Percentiles rank a stretch among this genome's conserved stretches.
These are phyloP conservation scores for Linnaemya vulpina DNA, from an alignment of 2,888 invertebrate genomes.

Conservation along the genomic window DNA sequence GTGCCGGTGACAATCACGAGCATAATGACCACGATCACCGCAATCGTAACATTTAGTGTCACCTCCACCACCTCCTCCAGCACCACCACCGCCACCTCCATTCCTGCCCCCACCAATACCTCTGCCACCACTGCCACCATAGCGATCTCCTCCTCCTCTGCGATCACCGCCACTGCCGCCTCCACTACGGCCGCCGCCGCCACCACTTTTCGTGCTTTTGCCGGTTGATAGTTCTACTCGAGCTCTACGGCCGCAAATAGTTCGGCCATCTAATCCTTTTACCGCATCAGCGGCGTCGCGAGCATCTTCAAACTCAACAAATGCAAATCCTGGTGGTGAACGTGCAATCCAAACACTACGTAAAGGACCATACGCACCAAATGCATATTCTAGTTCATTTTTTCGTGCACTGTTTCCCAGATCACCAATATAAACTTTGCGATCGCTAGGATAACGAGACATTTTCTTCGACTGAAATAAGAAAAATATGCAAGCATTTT, in stretches of 20 bases:
- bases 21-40: constrained; percentile 96
- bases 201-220: constrained; percentile 85
- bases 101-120: constrained; percentile 67
- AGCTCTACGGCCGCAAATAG: constrained; percentile 94
- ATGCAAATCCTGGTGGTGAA: constrained; percentile 95
- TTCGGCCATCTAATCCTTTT: constrained; percentile 88
- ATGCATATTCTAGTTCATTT: constrained; percentile 96
- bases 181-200: constrained; percentile 78
- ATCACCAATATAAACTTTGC: constrained; percentile 98
- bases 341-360: constrained; percentile 99
- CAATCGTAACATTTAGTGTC: constrained; percentile 92
- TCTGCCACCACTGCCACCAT: constrained; percentile 74
- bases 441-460: constrained; percentile 88
- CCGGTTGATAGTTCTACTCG: constrained; percentile 97
- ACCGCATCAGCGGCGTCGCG: constrained; percentile 96
- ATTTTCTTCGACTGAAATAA: constrained; percentile 74
- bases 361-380: constrained; percentile 95
- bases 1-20: constrained; percentile 84
- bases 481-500: constrained; percentile 31
- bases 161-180: constrained; percentile 93
- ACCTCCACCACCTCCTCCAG: constrained; percentile 79
- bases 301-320: constrained; percentile 96
- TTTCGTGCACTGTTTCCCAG: constrained; percentile 95
- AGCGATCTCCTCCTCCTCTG: constrained; percentile 91
- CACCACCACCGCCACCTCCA: constrained; percentile 76